A percentile compares a stretch with the other conserved stretches of the same genome.
phyloP scores from a whole-genome alignment of 2,113 vertebrate genomes.

The Tupaia tana region DNA sequence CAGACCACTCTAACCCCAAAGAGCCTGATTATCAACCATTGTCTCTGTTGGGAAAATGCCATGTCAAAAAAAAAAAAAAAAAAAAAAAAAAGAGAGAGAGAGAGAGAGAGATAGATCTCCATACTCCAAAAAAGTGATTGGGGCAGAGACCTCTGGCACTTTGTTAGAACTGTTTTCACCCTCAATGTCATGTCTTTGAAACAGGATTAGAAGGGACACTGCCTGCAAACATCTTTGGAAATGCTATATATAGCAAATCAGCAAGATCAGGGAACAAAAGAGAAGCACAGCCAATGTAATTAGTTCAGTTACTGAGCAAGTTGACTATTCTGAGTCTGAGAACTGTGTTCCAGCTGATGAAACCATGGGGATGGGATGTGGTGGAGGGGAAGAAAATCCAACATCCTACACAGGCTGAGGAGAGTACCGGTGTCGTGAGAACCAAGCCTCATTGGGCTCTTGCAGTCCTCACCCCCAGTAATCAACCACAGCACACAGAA shows the following conservation, averaged over 20 bases:
- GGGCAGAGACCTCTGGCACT: background rate
- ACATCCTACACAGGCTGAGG: background rate
- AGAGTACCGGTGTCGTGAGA: background rate
- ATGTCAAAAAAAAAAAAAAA: constrained; percentile 50
- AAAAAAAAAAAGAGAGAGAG: too few relatives aligned
- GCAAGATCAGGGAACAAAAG: constrained; percentile 68
- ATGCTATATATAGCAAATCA: constrained; percentile 68
- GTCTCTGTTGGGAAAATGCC: constrained; percentile 38
- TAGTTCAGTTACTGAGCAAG: constrained; percentile 68
- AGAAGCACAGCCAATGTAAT: constrained; percentile 51
- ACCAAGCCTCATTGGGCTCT: too few relatives aligned
- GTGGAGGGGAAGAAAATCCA: background rate
- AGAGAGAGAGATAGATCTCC: constrained; percentile 24
- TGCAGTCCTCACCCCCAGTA: background rate
- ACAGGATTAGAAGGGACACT: constrained; percentile 70
- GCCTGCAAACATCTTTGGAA: constrained; percentile 60
- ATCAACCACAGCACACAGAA: background rate
- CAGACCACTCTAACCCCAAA: constrained; percentile 9
- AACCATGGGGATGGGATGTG: background rate
- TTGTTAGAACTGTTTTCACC: background rate
- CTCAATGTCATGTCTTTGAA: background rate
- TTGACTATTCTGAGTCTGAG: constrained; percentile 59
- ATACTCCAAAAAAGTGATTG: background rate
- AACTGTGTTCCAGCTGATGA: background rate
- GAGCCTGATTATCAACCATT: background rate